A percentile compares a stretch with the other conserved stretches of the same genome.
Conservation (phyloP, 35 echinoderm and acorn worm genomes). For the Ophioderma brevispina region DNA sequence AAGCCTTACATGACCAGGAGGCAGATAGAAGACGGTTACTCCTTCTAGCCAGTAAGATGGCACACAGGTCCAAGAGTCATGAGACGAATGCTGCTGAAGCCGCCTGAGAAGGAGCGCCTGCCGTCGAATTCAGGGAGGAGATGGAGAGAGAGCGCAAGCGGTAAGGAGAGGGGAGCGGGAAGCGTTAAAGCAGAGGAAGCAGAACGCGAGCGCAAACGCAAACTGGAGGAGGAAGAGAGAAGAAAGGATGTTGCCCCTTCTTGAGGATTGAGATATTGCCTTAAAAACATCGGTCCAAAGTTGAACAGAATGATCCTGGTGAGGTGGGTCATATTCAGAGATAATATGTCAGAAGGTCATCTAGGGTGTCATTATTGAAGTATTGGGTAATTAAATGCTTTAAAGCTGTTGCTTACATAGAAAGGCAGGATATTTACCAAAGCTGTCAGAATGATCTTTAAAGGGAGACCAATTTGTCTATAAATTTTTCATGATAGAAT, state of each 20-base stretch:
- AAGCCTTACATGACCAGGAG: constrained; percentile 65
- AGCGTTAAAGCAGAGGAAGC: constrained; percentile 73
- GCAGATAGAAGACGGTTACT: constrained; percentile 85
- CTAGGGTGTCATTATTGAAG: too few relatives aligned
- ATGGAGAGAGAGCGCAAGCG: constrained; percentile 75
- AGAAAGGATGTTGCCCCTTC: constrained; percentile 48
- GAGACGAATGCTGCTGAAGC: constrained; percentile 74
- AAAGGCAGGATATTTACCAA: too few relatives aligned
- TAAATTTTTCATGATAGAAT: too few relatives aligned
- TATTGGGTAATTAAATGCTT: too few relatives aligned
- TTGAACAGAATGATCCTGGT: not conserved
- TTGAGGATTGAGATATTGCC: not conserved
- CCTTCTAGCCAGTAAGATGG: constrained; percentile 64
- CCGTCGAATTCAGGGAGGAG: constrained; percentile 79
- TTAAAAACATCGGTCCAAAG: too few relatives aligned
- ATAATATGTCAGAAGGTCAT: too few relatives aligned
- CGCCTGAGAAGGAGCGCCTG: constrained; percentile 44
- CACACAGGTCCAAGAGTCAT: constrained; percentile 59
- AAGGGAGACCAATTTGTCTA: too few relatives aligned
- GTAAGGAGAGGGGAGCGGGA: constrained; percentile 67
- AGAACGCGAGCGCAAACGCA: constrained; percentile 50
- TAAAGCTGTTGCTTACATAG: too few relatives aligned
- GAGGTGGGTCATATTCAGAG: not conserved
- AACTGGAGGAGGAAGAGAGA: constrained; percentile 71
- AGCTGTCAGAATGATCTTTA: too few relatives aligned